Evolutionary conservation across 2,797 vertebrate genomes (phyloP), one percentile per base, ranked within the genome.

Genomic region (Oreochromis grahami): DNA sequence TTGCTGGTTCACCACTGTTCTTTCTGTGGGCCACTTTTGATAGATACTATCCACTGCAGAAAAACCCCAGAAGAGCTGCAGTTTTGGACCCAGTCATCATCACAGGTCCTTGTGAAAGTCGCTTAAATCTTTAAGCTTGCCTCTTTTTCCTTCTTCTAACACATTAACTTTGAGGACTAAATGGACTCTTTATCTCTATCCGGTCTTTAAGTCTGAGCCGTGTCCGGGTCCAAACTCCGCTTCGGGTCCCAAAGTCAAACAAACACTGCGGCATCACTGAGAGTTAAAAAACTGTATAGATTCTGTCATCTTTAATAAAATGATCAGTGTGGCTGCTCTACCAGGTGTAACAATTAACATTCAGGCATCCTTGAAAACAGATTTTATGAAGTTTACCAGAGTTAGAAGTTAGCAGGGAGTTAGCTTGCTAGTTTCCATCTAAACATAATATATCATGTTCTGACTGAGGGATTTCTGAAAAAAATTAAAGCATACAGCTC

Each of bases 371-470:
- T n/a, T n/a, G n/a, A n/a, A n/a, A n/a, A n/a, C n/a, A n/a, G n/a
- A n/a, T n/a, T n/a, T n/a, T n/a, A n/a, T n/a, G n/a, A n/a, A n/a
- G n/a, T n/a, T n/a, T n/a, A n/a, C n/a, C n/a, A n/a, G n/a, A n/a
- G n/a, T n/a, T n/a, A n/a, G n/a, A n/a, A n/a, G n/a, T n/a, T n/a
- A n/a, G n/a, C n/a, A n/a, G n/a, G n/a, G n/a, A n/a, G n/a, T n/a
- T n/a, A n/a, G n/a, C n/a, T n/a, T n/a, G n/a, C n/a, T n/a, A n/a
- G n/a, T n/a, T n/a, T n/a, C n/a, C n/a, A n/a, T n/a, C n/a, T n/a
- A n/a, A n/a, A 55, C 0, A 52, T 45, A 1, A 45, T 8, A 10
- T 56, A 56, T 0, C 0, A 56, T 56, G 13, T 56, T 56, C 24
- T 1, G 53, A 56, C 0, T 56, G 53, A 56, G 4, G 4, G 53